Base-by-base conservation (phyloP, 2,797 vertebrate species). In the Halcyon chelicuti region DNA sequence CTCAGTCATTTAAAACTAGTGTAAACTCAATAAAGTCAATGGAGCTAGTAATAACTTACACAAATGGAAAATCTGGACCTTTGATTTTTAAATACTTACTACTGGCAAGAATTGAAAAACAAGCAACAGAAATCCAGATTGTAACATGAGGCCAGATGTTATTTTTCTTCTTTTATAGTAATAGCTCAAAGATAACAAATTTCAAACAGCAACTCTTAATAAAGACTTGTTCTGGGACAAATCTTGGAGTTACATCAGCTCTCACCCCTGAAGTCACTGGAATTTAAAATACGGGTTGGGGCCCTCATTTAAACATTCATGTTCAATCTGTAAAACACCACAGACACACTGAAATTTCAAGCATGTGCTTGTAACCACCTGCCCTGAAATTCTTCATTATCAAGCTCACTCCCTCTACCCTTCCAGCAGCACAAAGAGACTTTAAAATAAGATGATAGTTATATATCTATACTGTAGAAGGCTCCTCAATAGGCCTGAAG, bases 51-150 rank as follows among this genome's bases (percentile, higher is more conserved):
- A 88, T 47, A 79, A 77, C 75, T 88, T 52, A 78, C 58, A 90
- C 31, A 75, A 20, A 3, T 86, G 82, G 94, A 93, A 83, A 90
- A 94, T 81, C 35, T 75, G 76, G 75, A 81, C 75, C 75, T 91
- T 83, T 88, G 91, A 68, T 95, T 94, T 94, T 93, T 94, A 91
- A 93, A 37, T 77, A 74, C 91, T 65, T 78, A 85, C 73, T 75
- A 81, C 61, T 83, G 89, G 68, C 86, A 86, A 67, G 72, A 91
- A 80, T 0, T 12, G 5, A 77, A 82, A 87, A 92, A 78, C 57
- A 80, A 88, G 68, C 81, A 86, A 88, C 85, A 93, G 42, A 73
- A 87, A 62, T 18, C 37, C n/a, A 77, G 11, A 54, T 47, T 60
- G 61, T 77, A 71, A 80, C 39, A 51, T 3, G 18, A 8, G 28